A percentile compares a stretch with the other conserved stretches of the same genome.
phyloP scores from a whole-genome alignment of 2,797 vertebrate species.

The Hyperoplus immaculatus region DNA sequence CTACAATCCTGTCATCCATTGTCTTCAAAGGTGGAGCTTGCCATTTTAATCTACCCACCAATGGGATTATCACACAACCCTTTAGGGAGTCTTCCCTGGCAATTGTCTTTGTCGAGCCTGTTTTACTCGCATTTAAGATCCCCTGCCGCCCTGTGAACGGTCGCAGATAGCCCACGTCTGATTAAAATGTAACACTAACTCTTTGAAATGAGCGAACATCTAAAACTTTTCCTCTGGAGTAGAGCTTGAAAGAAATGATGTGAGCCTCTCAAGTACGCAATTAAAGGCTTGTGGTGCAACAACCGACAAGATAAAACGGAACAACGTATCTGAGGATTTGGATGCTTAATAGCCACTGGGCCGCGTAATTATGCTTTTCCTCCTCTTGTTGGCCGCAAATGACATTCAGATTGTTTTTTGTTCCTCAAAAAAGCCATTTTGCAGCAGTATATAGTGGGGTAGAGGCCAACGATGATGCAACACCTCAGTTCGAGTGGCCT shows the following conservation, averaged over 20 bases:
- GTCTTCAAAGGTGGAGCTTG: background rate
- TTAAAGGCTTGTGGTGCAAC: background rate
- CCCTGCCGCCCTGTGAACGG: background rate
- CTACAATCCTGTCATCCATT: background rate
- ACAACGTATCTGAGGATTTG: constrained; percentile 17
- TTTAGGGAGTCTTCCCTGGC: background rate
- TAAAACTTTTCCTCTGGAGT: background rate
- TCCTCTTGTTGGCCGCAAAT: constrained; percentile 40
- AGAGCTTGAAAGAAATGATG: constrained; percentile 8
- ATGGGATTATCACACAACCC: background rate
- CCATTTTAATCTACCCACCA: background rate
- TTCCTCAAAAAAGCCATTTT: constrained; percentile 68
- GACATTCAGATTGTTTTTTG: constrained; percentile 51
- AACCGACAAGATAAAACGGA: constrained; percentile 6
- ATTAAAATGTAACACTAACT: background rate
- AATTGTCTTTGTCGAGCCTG: background rate
- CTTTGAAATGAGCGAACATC: constrained; percentile 10
- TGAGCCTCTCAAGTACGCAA: constrained; percentile 6
- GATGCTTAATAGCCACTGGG: constrained; percentile 28
- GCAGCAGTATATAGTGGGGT: constrained; percentile 60
- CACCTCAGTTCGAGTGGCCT: constrained; percentile 28
- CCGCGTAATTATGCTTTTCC: constrained; percentile 44
- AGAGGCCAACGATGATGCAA: constrained; percentile 76
- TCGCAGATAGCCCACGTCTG: background rate
- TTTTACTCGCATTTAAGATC: constrained; percentile 1